Evolutionary conservation across 2,888 invertebrate genomes (phyloP).

Genomic region (Gastracanthus pulcherrimus): DNA sequence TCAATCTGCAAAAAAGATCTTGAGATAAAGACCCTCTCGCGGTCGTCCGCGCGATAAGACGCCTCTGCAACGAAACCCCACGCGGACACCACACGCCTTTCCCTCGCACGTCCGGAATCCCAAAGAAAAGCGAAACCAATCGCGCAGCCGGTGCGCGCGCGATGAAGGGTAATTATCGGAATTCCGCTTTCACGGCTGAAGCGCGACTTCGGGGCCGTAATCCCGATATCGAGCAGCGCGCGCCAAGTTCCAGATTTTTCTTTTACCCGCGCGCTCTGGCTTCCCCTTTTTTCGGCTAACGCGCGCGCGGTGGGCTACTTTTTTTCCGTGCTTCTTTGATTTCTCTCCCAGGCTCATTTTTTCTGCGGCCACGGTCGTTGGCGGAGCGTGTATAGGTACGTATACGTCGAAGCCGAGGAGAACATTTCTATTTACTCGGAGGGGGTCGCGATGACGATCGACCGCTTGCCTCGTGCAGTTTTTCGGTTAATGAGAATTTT

Average conservation of each 20-base stretch:
- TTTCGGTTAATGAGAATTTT: too few relatives aligned
- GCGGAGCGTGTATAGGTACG: too few relatives aligned
- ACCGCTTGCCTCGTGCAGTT: neutral
- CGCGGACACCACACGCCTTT: too few relatives aligned
- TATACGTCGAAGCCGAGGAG: neutral
- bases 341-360: neutral
- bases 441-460: neutral
- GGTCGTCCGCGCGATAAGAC: neutral
- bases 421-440: neutral
- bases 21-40: neutral
- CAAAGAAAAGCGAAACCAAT: slow-evolving; percentile 12
- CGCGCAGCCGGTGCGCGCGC: neutral
- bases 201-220: too few relatives aligned
- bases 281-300: neutral
- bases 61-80: neutral
- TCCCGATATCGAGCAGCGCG: neutral
- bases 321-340: too few relatives aligned
- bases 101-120: too few relatives aligned
- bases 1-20: neutral
- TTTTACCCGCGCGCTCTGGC: neutral
- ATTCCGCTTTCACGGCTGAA: neutral
- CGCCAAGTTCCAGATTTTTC: neutral
- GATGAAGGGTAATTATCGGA: slow-evolving; percentile 24
- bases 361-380: too few relatives aligned
- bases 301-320: neutral